These are phyloP conservation scores for Drymodes brunneopygia DNA, from an alignment of 2,113 vertebrate genomes.

Conservation along the genomic window DNA sequence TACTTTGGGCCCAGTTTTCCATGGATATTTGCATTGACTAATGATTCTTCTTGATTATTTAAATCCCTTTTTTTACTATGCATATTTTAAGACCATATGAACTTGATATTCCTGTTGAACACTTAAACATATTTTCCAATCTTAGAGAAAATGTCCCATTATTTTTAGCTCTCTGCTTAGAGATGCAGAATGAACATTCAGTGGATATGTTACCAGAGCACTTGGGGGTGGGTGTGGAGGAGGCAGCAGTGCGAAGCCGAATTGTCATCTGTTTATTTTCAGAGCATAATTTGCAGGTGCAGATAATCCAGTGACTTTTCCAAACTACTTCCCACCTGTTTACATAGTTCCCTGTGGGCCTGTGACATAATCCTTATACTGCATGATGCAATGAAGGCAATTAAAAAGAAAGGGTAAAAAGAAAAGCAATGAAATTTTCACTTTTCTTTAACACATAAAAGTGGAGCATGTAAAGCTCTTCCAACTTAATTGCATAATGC, in stretches of 20 bases:
- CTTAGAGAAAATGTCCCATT: neutral
- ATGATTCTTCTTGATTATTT: neutral
- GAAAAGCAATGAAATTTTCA: neutral
- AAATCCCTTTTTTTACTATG: neutral
- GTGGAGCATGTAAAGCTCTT: neutral
- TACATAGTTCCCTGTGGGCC: neutral
- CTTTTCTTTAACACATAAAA: neutral
- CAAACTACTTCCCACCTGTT: neutral
- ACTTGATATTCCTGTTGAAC: neutral
- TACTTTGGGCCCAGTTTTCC: neutral
- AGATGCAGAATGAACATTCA: neutral
- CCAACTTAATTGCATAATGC: neutral
- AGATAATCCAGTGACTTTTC: neutral
- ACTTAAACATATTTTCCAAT: neutral
- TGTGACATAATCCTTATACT: neutral
- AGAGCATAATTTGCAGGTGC: neutral
- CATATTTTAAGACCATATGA: neutral
- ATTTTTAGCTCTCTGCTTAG: neutral
- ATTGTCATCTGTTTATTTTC: neutral
- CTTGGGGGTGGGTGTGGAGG: neutral
- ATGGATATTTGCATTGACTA: neutral
- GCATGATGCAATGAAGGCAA: neutral
- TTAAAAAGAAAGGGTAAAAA: neutral
- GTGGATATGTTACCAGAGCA: neutral
- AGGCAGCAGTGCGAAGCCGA: neutral